Base-by-base conservation (phyloP, 1,140 invertebrate species). In the Heliconius melpomene region DNA sequence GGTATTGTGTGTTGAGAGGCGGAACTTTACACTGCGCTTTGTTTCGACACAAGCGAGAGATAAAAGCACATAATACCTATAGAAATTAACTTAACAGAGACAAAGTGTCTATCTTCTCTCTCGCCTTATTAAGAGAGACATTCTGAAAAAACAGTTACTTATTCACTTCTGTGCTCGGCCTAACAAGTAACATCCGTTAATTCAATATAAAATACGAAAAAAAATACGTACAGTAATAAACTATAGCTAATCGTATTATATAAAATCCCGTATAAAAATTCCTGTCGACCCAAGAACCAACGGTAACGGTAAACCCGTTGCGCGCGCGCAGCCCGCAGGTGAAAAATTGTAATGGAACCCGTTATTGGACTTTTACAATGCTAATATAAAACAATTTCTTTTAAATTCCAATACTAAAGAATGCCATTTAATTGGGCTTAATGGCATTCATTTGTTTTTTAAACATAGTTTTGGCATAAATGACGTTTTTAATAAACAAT, bases 271-370 rank as follows among this genome's bases (percentile, higher is more conserved):
- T 66, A 66, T 29, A 66, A 66, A 66, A 66, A 66, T 66, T 26
- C 23, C 60, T 29, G 60, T 7, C 23, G 60, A 66, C 60, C 60
- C 11, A n/a, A 66, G 20, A 66, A 16, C 23, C 60, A 66, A 66
- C 60, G 60, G 60, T 66, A 66, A 16, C 57, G 32, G n/a, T 52
- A 32, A 75, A 78, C 66, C n/a, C 23, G 77, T 71, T 78, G 20
- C 54, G 71, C 71, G 32, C 77, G 70, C 26, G 71, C 60, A 66
- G 23, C 23, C 23, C 70, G 71, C 77, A 78, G 70, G 77, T 78
- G 77, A 73, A 54, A 38, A 73, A 52, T 78, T 54, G 36, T 40
- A 74, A 29, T 60, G 18, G 72, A 71, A 78, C 77, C 18, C 40
- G 57, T 66, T 66, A 66, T 26, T 66, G 60, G 13, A 66, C 60